phyloP scores from a whole-genome alignment of 2,888 invertebrate species.

The Netelia melanura region DNA sequence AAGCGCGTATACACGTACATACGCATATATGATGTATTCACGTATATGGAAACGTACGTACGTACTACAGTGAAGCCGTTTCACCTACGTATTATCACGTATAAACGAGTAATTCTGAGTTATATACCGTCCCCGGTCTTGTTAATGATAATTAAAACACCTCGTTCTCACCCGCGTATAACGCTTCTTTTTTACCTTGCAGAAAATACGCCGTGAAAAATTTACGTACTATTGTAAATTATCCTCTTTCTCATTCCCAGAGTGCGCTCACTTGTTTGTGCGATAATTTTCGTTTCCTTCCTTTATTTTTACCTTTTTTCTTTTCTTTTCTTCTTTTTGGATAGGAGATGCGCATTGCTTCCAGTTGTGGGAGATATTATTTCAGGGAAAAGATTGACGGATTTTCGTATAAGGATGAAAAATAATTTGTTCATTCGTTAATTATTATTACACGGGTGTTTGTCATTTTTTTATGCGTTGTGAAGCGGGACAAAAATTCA shows the following conservation, averaged over 20 bases:
- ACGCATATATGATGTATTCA: constrained; percentile 61
- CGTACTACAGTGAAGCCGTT: constrained; percentile 50
- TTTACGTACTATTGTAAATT: constrained; percentile 60
- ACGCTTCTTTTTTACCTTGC: constrained; percentile 56
- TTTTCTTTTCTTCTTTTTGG: too few species aligned
- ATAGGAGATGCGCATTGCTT: too few species aligned
- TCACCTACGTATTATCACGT: constrained; percentile 81
- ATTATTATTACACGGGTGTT: too few species aligned
- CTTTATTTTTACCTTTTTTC: not conserved
- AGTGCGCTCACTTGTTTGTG: constrained; percentile 39
- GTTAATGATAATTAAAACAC: constrained; percentile 85
- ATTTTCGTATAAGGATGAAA: not conserved
- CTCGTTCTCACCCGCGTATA: constrained; percentile 74
- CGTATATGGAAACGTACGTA: constrained; percentile 64
- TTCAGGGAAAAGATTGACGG: not conserved
- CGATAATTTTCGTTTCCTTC: not conserved
- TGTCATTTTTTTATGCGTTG: too few species aligned
- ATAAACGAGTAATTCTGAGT: constrained; percentile 84
- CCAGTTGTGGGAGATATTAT: too few species aligned
- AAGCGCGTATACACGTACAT: constrained; percentile 14
- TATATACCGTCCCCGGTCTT: constrained; percentile 80
- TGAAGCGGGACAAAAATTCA: too few species aligned
- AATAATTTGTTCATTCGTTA: not conserved
- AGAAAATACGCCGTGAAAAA: constrained; percentile 60
- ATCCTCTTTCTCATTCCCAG: constrained; percentile 42